phyloP scores from a whole-genome alignment of 1,140 invertebrate species.

The Linepithema humile region DNA sequence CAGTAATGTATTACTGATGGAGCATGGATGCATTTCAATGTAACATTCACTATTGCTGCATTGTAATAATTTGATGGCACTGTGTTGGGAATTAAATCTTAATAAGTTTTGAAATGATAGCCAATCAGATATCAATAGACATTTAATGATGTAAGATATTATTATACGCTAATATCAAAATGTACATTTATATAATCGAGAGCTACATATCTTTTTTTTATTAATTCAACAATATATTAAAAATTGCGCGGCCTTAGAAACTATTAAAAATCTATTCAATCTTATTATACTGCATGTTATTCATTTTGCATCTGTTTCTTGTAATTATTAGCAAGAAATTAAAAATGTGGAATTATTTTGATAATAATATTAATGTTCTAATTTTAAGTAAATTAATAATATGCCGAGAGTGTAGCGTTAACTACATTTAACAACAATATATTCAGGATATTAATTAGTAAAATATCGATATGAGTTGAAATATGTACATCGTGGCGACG shows the following conservation, averaged over 20 bases:
- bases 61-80: background rate
- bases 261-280: too few species aligned
- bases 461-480: slow-evolving; percentile 16
- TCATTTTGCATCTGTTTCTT: too few species aligned
- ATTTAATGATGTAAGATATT: background rate
- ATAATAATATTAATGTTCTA: background rate
- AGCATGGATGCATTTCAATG: background rate
- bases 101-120: background rate
- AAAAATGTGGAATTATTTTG: too few species aligned
- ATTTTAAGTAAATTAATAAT: too few species aligned
- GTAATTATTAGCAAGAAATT: too few species aligned
- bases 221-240: too few species aligned
- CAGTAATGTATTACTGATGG: background rate
- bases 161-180: background rate
- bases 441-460: slow-evolving; percentile 17
- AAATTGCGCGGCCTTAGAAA: too few species aligned
- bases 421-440: background rate
- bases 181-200: too few species aligned
- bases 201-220: background rate
- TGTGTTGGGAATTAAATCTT: background rate
- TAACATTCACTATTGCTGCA: background rate
- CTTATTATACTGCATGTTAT: too few species aligned
- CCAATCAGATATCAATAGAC: background rate
- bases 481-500: slow-evolving; percentile 19
- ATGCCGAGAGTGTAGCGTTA: background rate